phyloP scores from a whole-genome alignment of 2,797 vertebrate genomes.

The Buceros bicornis region DNA sequence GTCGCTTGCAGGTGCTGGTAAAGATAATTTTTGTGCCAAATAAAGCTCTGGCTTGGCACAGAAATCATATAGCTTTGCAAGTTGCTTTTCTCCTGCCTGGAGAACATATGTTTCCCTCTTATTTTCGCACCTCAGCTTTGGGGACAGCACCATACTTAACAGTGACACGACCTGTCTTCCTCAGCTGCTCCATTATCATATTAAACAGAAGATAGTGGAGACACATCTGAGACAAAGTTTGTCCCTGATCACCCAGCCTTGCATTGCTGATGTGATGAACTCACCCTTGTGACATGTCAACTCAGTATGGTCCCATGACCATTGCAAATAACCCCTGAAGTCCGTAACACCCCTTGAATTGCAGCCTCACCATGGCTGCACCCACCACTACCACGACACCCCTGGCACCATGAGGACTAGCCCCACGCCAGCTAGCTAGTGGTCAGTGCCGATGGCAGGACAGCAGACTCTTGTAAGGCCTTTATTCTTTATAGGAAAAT shows the following conservation, averaged over 20 bases:
- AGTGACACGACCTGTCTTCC: background rate
- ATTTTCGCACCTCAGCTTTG: background rate
- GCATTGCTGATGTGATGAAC: background rate
- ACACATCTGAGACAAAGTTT: rapidly evolving
- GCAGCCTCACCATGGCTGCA: background rate
- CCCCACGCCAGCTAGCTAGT: no score
- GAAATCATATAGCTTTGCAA: background rate
- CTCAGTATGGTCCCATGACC: background rate
- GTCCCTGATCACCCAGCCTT: background rate
- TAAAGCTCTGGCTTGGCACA: conserved; percentile 37
- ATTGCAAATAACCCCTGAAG: background rate
- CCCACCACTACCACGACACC: rapidly evolving
- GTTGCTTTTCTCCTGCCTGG: conserved; percentile 11
- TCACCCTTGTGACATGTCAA: background rate
- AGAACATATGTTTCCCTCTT: conserved; percentile 25
- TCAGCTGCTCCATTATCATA: background rate
- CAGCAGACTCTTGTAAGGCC: background rate
- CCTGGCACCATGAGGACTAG: background rate
- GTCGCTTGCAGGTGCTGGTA: background rate
- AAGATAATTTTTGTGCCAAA: conserved; percentile 32
- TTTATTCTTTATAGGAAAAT: background rate
- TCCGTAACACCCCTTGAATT: rapidly evolving
- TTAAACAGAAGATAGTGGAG: background rate
- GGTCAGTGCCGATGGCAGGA: rapidly evolving
- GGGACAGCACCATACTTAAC: background rate